Conservation (phyloP, 2,888 invertebrate genomes). For the Agrochola lychnidis region DNA sequence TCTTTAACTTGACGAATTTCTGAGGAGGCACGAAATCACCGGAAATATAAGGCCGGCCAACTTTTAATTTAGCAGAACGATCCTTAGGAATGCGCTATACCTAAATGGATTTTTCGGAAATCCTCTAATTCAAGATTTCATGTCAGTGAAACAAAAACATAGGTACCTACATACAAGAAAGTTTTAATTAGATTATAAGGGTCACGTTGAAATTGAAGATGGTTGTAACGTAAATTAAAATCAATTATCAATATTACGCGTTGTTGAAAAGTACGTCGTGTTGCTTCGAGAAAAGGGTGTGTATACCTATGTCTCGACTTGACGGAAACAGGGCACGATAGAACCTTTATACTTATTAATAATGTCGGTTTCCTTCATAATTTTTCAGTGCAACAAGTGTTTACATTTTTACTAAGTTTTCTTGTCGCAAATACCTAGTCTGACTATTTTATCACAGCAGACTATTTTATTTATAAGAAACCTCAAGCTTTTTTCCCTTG, state of each 20-base stretch:
- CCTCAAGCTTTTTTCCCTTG: not conserved
- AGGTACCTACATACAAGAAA: not conserved
- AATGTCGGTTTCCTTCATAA: too few species aligned
- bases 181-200: constrained; percentile 11
- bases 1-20: constrained; percentile 17
- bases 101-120: not conserved
- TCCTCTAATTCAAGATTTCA: not conserved
- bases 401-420: not conserved
- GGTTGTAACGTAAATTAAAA: constrained; percentile 6
- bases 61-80: constrained; percentile 14
- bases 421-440: not conserved
- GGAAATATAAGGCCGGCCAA: constrained; percentile 19
- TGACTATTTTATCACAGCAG: not conserved
- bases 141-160: not conserved
- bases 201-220: constrained; percentile 1
- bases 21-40: constrained; percentile 11
- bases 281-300: constrained; percentile 4
- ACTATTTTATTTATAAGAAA: not conserved
- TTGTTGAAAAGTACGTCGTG: not conserved
- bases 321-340: not conserved
- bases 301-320: not conserved
- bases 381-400: not conserved
- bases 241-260: not conserved
- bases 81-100: not conserved
- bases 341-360: not conserved